These are phyloP conservation scores for Dynastes hyllus DNA, from an alignment of 2,888 invertebrate species.

Conservation along the genomic window DNA sequence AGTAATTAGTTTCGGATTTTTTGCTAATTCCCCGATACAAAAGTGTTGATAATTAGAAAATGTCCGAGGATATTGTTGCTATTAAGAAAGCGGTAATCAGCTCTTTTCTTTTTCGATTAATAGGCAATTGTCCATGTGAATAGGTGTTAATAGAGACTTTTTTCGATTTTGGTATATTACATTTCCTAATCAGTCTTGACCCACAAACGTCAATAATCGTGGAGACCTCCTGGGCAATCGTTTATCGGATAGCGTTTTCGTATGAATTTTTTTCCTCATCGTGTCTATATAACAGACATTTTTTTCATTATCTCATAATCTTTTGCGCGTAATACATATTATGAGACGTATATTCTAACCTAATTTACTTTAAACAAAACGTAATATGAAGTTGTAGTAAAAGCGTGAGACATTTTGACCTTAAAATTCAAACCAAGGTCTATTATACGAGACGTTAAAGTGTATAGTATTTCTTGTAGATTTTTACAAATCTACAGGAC, in stretches of 20 bases:
- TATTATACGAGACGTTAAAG: neutral
- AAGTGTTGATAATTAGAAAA: constrained; percentile 41
- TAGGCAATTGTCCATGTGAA: constrained; percentile 35
- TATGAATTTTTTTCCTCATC: neutral
- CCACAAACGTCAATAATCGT: constrained; percentile 31
- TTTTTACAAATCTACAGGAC: no score
- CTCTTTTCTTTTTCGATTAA: constrained; percentile 44
- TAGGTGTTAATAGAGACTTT: constrained; percentile 40
- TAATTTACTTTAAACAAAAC: constrained; percentile 10
- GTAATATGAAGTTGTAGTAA: neutral
- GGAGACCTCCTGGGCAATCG: constrained; percentile 15
- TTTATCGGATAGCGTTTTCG: constrained; percentile 19
- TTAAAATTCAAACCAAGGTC: neutral
- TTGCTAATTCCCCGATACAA: constrained; percentile 41
- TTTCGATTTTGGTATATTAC: constrained; percentile 8
- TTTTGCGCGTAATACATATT: neutral
- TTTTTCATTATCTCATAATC: constrained; percentile 1
- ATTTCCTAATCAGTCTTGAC: constrained; percentile 34
- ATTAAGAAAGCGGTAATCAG: constrained; percentile 42
- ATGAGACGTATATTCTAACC: neutral
- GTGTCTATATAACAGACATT: neutral
- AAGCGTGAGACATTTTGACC: neutral
- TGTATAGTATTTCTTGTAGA: no score
- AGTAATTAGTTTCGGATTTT: constrained; percentile 39
- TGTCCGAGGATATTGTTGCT: constrained; percentile 8